A percentile compares a stretch with the other conserved stretches of the same genome.
These are phyloP conservation scores for Chelonus formosanus DNA, from an alignment of 2,888 invertebrate genomes.

Conservation along the genomic window DNA sequence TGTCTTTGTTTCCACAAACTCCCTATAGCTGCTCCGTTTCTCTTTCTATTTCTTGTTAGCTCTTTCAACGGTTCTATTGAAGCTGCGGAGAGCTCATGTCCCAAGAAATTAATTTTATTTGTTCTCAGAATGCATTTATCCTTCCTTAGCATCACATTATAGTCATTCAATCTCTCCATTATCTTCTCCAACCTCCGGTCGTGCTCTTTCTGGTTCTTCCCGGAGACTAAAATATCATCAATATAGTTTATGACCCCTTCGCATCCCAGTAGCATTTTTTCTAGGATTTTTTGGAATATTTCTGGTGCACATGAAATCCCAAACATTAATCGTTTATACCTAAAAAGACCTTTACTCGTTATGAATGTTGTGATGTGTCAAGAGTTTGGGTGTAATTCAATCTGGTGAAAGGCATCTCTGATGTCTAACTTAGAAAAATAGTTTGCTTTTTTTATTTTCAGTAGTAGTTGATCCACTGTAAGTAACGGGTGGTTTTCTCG, in stretches of 20 bases:
- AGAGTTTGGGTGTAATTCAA: slow-evolving; percentile 51
- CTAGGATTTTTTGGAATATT: slow-evolving; percentile 57
- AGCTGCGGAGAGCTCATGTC: too few relatives aligned
- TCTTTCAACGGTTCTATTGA: too few relatives aligned
- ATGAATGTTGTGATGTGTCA: slow-evolving; percentile 57
- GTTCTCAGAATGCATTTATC: too few relatives aligned
- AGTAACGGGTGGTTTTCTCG: slow-evolving; percentile 39
- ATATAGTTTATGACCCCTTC: slow-evolving; percentile 55
- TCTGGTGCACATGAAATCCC: slow-evolving; percentile 63
- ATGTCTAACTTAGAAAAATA: slow-evolving; percentile 48
- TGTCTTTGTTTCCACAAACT: too few relatives aligned
- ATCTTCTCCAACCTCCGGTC: too few relatives aligned
- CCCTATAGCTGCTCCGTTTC: too few relatives aligned
- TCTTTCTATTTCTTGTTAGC: too few relatives aligned
- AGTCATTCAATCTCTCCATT: too few relatives aligned
- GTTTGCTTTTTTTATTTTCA: slow-evolving; percentile 36
- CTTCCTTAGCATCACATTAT: too few relatives aligned
- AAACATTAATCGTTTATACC: slow-evolving; percentile 61
- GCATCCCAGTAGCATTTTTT: slow-evolving; percentile 50
- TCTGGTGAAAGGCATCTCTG: slow-evolving; percentile 57
- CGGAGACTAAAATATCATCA: slow-evolving; percentile 55
- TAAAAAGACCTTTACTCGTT: slow-evolving; percentile 53
- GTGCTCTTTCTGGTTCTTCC: too few relatives aligned
- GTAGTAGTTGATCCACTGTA: slow-evolving; percentile 29
- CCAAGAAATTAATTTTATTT: too few relatives aligned